phyloP scores from a whole-genome alignment of 1,140 invertebrate genomes.

The Meloidogyne floridensis region DNA sequence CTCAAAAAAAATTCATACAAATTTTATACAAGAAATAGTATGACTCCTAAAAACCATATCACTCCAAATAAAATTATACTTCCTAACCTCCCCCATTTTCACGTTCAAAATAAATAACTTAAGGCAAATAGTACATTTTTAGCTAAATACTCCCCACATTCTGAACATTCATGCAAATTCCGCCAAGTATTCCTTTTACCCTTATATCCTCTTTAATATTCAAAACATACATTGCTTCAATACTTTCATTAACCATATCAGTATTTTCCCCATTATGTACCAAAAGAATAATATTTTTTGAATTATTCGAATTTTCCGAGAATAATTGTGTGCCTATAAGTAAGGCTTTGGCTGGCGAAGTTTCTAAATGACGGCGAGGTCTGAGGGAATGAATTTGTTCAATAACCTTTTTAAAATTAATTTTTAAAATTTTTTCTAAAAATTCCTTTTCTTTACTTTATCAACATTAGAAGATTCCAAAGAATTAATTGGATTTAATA shows the following conservation, averaged over 20 bases:
- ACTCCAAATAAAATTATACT: too few relatives aligned
- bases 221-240: conserved; percentile 26
- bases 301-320: not conserved
- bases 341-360: conserved; percentile 23
- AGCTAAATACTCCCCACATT: too few relatives aligned
- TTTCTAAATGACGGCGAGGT: conserved; percentile 24
- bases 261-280: conserved; percentile 33
- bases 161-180: too few relatives aligned
- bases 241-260: conserved; percentile 27
- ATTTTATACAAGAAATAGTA: too few relatives aligned
- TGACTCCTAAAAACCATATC: too few relatives aligned
- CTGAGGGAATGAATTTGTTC: conserved; percentile 9
- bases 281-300: conserved; percentile 33
- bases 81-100: too few relatives aligned
- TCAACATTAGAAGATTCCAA: conserved; percentile 17
- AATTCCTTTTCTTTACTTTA: conserved; percentile 3
- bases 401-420: conserved; percentile 19
- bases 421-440: not conserved
- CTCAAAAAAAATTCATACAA: too few relatives aligned
- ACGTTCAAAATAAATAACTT: too few relatives aligned
- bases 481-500: conserved; percentile 25
- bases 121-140: too few relatives aligned
- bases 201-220: not conserved
- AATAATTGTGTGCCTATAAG: not conserved
- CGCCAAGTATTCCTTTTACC: too few relatives aligned